phyloP scores from a whole-genome alignment of 2,113 vertebrate species.

The Amia ocellicauda region DNA sequence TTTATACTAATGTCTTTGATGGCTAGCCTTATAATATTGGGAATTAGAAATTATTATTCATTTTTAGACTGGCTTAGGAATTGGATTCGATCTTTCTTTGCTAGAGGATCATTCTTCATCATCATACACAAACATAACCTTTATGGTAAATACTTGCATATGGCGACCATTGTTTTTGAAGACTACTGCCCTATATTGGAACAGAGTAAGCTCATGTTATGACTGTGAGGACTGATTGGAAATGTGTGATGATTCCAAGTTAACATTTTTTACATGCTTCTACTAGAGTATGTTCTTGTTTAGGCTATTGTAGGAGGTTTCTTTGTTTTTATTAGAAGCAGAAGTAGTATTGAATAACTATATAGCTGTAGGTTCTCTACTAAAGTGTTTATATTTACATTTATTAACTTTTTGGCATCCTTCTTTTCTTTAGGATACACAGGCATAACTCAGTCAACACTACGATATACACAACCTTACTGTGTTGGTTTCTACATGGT shows the following conservation, averaged over 20 bases:
- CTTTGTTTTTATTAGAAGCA: conserved; percentile 49
- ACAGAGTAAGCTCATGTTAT: conserved; percentile 45
- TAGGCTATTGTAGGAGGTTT: conserved; percentile 44
- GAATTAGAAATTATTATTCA: no score
- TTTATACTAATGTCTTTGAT: no score
- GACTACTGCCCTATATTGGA: conserved; percentile 32
- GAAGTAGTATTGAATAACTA: conserved; percentile 23
- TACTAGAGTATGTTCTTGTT: conserved; percentile 42
- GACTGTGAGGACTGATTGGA: conserved; percentile 45
- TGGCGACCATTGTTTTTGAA: conserved; percentile 15
- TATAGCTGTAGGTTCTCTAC: conserved; percentile 12
- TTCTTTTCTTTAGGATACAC: no score
- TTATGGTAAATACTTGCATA: conserved; percentile 21
- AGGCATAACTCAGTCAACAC: no score
- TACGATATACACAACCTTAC: no score
- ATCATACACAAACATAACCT: not conserved
- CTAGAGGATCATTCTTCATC: no score
- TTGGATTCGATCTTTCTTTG: no score
- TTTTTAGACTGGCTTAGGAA: no score
- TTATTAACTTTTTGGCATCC: no score
- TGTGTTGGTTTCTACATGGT: no score
- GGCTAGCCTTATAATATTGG: no score
- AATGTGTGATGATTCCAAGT: conserved; percentile 30
- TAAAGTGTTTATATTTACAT: no score
- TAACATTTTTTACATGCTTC: conserved; percentile 47